A percentile compares a stretch with the other conserved stretches of the same genome.
Conservation (phyloP, 2,113 vertebrate species). For the Elephas maximus region DNA sequence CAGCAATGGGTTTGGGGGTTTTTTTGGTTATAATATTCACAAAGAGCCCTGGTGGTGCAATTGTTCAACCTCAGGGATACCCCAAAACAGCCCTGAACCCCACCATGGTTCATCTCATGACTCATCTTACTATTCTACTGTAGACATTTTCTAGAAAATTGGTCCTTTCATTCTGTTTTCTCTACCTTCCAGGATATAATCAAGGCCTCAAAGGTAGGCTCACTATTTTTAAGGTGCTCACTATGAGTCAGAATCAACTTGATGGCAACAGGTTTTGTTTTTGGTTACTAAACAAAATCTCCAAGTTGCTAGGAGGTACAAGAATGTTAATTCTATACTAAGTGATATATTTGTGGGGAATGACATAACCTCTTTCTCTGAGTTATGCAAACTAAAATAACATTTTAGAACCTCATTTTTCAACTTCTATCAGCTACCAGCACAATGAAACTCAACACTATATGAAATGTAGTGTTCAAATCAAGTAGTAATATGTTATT, state of each 20-base stretch:
- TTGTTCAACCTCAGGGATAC: no score
- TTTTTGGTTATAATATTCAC: no score
- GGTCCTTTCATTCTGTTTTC: background rate
- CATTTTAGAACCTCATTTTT: background rate
- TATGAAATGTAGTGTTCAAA: slow-evolving; percentile 26
- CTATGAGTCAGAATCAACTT: no score
- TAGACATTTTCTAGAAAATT: background rate
- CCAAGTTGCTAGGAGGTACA: background rate
- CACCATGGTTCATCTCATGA: background rate
- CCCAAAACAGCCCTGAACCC: background rate
- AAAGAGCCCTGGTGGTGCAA: no score
- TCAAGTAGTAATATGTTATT: background rate
- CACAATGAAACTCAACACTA: background rate
- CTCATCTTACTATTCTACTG: background rate
- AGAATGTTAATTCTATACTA: background rate
- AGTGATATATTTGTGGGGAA: background rate
- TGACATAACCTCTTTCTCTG: background rate
- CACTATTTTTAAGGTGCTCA: background rate
- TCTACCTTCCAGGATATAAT: background rate
- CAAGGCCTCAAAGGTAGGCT: background rate
- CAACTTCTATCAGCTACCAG: background rate
- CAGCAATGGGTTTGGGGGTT: no score
- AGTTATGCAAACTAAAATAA: background rate
- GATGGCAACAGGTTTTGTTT: no score
- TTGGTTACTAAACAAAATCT: background rate